These are phyloP conservation scores for Pristionchus exspectatus DNA, from an alignment of 2,888 invertebrate species.

Conservation along the genomic window DNA sequence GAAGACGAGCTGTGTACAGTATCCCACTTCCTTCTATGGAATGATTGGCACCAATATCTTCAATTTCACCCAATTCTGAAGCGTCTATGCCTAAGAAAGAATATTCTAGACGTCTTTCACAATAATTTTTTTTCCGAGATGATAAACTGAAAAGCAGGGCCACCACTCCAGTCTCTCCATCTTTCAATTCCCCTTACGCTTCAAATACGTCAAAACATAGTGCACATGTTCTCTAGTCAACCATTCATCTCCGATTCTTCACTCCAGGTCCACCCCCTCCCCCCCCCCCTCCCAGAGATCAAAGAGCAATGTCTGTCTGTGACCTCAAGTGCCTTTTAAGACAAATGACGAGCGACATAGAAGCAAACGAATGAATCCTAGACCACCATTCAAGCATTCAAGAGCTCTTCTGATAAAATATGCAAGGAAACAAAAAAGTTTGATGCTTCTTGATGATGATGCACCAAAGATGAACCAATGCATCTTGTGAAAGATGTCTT, in stretches of 20 bases:
- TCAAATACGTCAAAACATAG: not conserved
- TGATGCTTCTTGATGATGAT: too few relatives aligned
- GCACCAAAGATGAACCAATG: too few relatives aligned
- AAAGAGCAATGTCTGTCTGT: not conserved
- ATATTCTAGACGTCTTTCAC: not conserved
- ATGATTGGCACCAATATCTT: not conserved
- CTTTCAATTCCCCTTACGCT: not conserved
- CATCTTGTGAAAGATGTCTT: not conserved
- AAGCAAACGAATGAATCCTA: not conserved
- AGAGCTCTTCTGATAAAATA: too few relatives aligned
- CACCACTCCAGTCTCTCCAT: not conserved
- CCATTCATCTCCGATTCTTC: not conserved
- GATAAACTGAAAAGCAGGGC: not conserved
- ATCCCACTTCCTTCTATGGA: not conserved
- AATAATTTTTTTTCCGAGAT: not conserved
- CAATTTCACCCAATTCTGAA: not conserved
- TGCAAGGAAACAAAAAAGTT: too few relatives aligned
- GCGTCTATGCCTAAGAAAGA: not conserved
- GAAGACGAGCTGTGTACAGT: not conserved
- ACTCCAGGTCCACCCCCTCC: too few relatives aligned
- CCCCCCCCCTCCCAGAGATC: not conserved
- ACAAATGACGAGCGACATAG: not conserved
- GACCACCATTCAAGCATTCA: not conserved
- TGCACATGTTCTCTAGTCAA: slow-evolving; percentile 3
- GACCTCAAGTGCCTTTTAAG: not conserved